Evolutionary conservation across 2,113 vertebrate genomes (phyloP), one percentile per base, ranked within the genome.

Genomic region (Ceuthmochares aereus): DNA sequence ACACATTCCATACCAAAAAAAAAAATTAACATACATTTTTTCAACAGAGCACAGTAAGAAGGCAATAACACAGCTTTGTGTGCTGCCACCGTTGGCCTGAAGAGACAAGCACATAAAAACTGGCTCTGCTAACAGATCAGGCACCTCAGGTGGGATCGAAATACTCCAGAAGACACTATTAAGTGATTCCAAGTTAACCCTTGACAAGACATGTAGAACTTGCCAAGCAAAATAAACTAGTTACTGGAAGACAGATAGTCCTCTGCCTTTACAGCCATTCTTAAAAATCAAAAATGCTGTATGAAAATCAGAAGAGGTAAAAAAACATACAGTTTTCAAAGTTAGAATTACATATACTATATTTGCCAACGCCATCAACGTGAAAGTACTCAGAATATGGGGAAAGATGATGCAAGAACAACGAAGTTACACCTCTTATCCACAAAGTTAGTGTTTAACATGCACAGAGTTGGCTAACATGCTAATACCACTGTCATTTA

Each of bases 381-480:
- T 2, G 10, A 63, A 88, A 93, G 18, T 17, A 1, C 17, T 59
- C 73, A 84, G 10, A 77, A 67, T 70, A 12, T 29, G 4, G 6
- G 7, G 7, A 3, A 58, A 64, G 81, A 34, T 45, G 6, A 36
- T 34, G 10, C 9, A 74, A 64, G 26, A 85, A 29, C 4, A 5
- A 22, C 5, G 17, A 17, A 49, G 10, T 12, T 67, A 51, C 17
- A 67, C 10, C 7, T 12, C 29, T 20, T 51, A 45, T 12, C 43
- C 73, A 66, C 12, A 30, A 72, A n/a, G 14, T 58, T n/a, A 52
- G 19, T 40, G 14, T 5, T 67, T 36, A 90, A 66, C 13, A 14
- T 1, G 2, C 2, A 2, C 0, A 0, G 36, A 56, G 4, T 26
- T 81, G 32, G 67, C 26, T 58, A 73, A 55, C 0, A 0, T 52